Evolutionary conservation across 2,888 invertebrate species (phyloP).

Genomic region (Eudemis profundana): DNA sequence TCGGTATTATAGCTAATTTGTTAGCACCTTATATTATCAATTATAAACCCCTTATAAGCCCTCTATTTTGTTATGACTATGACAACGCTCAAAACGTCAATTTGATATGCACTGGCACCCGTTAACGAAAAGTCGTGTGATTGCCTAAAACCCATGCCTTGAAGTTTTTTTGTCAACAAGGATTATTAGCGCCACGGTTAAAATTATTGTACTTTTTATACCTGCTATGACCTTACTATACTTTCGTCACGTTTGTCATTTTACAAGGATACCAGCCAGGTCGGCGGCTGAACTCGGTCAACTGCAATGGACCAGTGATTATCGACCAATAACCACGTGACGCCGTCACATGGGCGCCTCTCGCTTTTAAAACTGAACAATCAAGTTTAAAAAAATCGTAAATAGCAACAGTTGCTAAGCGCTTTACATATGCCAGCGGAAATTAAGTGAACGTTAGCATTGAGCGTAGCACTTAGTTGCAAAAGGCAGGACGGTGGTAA

Average conservation of each 20-base stretch:
- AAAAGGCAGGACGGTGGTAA: constrained; percentile 24
- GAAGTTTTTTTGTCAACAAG: constrained; percentile 16
- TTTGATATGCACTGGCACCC: too few relatives aligned
- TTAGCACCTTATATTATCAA: too few relatives aligned
- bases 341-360: constrained; percentile 19
- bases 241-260: constrained; percentile 39
- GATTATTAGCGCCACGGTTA: background rate
- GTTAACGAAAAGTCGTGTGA: too few relatives aligned
- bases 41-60: too few relatives aligned
- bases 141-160: background rate
- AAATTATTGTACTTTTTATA: background rate
- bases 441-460: background rate
- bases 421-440: background rate
- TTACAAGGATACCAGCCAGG: constrained; percentile 39
- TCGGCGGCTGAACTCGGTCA: constrained; percentile 39
- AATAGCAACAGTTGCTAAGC: constrained; percentile 14
- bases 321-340: constrained; percentile 41
- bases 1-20: too few relatives aligned
- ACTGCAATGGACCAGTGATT: constrained; percentile 36
- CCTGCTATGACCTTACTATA: constrained; percentile 4
- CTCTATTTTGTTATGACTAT: too few relatives aligned
- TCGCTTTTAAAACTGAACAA: constrained; percentile 27
- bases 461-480: constrained; percentile 10
- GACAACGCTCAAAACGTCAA: too few relatives aligned
- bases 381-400: constrained; percentile 29